phyloP scores from a whole-genome alignment of 2,113 vertebrate species.

The Silurus glanis region DNA sequence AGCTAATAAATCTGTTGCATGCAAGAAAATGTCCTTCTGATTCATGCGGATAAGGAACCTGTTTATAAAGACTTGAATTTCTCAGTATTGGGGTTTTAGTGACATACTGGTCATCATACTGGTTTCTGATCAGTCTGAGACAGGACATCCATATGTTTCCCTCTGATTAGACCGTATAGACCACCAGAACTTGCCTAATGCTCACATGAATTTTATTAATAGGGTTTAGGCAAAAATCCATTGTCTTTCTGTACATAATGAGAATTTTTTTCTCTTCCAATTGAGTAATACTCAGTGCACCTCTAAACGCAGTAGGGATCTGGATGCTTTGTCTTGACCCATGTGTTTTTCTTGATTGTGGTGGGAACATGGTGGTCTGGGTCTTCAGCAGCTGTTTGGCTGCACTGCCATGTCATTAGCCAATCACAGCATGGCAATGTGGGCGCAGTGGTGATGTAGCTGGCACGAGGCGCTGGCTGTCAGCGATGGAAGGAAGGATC shows the following conservation, averaged over 20 bases:
- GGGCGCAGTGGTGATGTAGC: slow-evolving; percentile 39
- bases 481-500: slow-evolving; percentile 15
- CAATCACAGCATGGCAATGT: slow-evolving; percentile 50
- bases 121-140: background rate
- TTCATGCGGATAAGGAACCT: background rate
- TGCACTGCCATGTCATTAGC: slow-evolving; percentile 34
- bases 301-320: slow-evolving; percentile 1
- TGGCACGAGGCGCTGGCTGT: slow-evolving; percentile 18
- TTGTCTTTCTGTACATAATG: background rate
- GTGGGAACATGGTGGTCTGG: slow-evolving; percentile 41
- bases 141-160: background rate
- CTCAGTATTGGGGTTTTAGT: background rate
- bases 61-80: background rate
- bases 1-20: background rate
- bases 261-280: background rate
- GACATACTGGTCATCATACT: background rate
- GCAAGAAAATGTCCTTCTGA: background rate
- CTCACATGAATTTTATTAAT: background rate
- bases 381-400: slow-evolving; percentile 50
- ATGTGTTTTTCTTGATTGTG: slow-evolving; percentile 41
- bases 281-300: background rate
- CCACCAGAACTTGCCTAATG: background rate
- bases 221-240: background rate
- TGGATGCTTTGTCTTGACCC: background rate
- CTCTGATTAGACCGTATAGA: background rate